A percentile compares a stretch with the other conserved stretches of the same genome.
Conservation (phyloP, 2,888 invertebrate genomes). For the Zygogramma bicolorata region DNA sequence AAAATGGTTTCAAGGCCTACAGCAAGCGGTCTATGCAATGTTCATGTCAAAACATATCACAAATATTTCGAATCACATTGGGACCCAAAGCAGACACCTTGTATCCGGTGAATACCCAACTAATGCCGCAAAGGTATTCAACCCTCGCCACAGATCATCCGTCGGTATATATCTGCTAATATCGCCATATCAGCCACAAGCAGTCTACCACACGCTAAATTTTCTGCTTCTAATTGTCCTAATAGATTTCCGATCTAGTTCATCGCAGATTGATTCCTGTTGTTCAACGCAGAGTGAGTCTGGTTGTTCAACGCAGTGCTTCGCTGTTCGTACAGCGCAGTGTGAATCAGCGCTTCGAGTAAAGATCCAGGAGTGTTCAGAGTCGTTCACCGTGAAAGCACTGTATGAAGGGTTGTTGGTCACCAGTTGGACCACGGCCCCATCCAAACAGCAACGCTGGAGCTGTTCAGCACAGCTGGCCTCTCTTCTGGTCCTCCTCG, state of each 20-base stretch:
- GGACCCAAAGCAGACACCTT: slow-evolving; percentile 59
- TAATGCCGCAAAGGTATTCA: slow-evolving; percentile 42
- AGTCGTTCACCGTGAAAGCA: slow-evolving; percentile 56
- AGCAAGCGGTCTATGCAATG: slow-evolving; percentile 60
- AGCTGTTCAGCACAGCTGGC: slow-evolving; percentile 59
- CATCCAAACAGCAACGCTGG: slow-evolving; percentile 47
- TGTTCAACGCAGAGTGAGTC: neutral
- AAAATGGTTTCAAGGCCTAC: slow-evolving; percentile 59
- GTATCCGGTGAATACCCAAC: slow-evolving; percentile 56
- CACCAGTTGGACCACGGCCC: slow-evolving; percentile 63
- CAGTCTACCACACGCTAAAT: neutral
- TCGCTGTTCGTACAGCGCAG: neutral
- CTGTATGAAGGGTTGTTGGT: slow-evolving; percentile 63
- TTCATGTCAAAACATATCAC: slow-evolving; percentile 57
- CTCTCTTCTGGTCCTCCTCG: slow-evolving; percentile 59
- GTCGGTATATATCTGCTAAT: slow-evolving; percentile 14
- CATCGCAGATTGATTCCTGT: slow-evolving; percentile 27
- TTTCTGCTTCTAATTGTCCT: neutral
- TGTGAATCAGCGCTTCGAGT: neutral
- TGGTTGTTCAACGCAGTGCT: neutral
- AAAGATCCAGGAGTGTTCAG: slow-evolving; percentile 28
- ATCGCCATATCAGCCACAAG: slow-evolving; percentile 1
- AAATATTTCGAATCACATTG: slow-evolving; percentile 55
- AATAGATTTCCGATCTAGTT: slow-evolving; percentile 21
- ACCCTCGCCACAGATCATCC: neutral